Conservation (phyloP, 1,140 invertebrate genomes). For the Aphis gossypii region DNA sequence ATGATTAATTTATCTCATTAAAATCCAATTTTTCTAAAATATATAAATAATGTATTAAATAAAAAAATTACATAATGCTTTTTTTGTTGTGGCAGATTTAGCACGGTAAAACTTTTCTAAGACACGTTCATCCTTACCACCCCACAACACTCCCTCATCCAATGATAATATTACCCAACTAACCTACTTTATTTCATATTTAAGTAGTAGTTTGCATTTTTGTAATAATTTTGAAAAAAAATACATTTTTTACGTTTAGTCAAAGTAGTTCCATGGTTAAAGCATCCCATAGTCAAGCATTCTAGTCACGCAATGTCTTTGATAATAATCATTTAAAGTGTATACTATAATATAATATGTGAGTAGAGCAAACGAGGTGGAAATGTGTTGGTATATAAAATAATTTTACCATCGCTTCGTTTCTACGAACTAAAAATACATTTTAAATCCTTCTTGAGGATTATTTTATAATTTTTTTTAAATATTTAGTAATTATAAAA, state of each 20-base stretch:
- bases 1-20: neutral
- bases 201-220: neutral
- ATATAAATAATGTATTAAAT: neutral
- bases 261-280: neutral
- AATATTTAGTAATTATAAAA: neutral
- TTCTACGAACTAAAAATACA: neutral
- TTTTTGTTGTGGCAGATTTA: neutral
- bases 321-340: slow-evolving; percentile 18
- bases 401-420: neutral
- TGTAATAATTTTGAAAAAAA: slow-evolving; percentile 4
- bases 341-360: slow-evolving; percentile 5
- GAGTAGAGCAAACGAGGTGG: neutral
- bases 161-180: neutral
- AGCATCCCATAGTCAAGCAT: neutral
- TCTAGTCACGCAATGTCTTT: neutral
- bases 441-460: neutral
- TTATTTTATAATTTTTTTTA: neutral
- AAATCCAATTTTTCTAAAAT: neutral
- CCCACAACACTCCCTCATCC: neutral
- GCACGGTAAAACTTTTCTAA: neutral
- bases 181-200: neutral
- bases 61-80: neutral
- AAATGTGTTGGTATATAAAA: neutral
- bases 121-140: neutral
- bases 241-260: neutral